Base-by-base conservation (phyloP, 2,797 vertebrate species). In the Acipenser transmontanus region DNA sequence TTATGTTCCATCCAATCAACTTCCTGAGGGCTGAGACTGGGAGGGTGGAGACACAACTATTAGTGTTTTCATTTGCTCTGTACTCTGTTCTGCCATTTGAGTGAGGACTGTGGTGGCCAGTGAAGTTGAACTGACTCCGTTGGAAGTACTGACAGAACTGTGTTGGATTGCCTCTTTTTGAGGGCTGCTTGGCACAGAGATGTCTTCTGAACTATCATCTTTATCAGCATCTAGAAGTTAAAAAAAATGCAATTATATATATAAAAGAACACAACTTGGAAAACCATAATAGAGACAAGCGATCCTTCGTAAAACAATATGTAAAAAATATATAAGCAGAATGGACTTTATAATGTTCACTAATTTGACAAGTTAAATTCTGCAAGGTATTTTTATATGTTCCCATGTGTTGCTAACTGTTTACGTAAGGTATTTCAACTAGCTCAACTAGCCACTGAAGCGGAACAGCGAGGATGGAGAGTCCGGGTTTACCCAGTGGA, bases 61-160 rank as follows among this genome's bases (percentile, higher is more conserved):
- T 72, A 87, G 89, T 0, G 89, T 82, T 67, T 88, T 89, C 71
- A 80, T 85, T 2, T 93, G 93, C 81, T 96, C 95, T 66, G 93
- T 89, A 91, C 94, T 96, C 87, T 95, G 95, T 86, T 94, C 92
- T 2, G 93, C 86, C 86, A 88, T 81, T 54, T 90, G 87, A 68
- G 88, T 81, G 62, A 93, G 87, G 71, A 85, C 77, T 0, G 90
- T 88, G 70, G 89, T 82, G 11, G 91, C 83, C 74, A 87, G 79
- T 60, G 90, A 90, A 48, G 94, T 93, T 61, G 94, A 93, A 87
- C 93, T 94, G 69, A 98, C 90, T 7, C 96, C 95, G 47, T 98
- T 97, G 85, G 97, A 99, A 65, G 97, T 99, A 91, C 95, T 98
- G 90, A 99, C 73, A n/a, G 96, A 98, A 85, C 97, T 98, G 88